Evolutionary conservation across 2,888 invertebrate genomes (phyloP).

Genomic region (Cryptophagus acutangulus): DNA sequence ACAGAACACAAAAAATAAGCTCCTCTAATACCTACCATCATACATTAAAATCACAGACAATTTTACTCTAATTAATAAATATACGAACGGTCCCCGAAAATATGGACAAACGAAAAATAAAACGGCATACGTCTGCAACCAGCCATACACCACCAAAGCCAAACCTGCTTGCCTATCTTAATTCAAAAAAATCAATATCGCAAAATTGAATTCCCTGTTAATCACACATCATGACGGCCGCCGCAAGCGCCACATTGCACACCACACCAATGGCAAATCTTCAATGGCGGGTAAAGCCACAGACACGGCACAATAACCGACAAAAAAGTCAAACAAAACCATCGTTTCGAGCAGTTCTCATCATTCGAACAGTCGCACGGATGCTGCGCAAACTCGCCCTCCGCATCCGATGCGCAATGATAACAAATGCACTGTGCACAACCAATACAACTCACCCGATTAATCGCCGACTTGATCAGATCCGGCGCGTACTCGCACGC

Average conservation of each 20-base stretch:
- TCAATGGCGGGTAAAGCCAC: constrained; percentile 88
- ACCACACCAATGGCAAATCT: constrained; percentile 78
- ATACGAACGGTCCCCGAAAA: too few species aligned
- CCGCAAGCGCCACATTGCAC: constrained; percentile 78
- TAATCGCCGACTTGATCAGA: constrained; percentile 71
- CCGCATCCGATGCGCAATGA: constrained; percentile 88
- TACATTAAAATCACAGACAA: constrained; percentile 37
- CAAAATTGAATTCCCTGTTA: constrained; percentile 34
- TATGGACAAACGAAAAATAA: too few species aligned
- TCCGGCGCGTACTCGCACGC: constrained; percentile 85
- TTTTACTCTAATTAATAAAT: too few species aligned
- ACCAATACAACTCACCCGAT: constrained; percentile 72
- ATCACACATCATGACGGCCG: constrained; percentile 63
- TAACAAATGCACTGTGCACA: constrained; percentile 89
- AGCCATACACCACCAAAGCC: too few species aligned
- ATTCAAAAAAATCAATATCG: constrained; percentile 34
- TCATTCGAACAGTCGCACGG: constrained; percentile 76
- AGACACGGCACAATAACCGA: constrained; percentile 88
- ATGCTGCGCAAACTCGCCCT: constrained; percentile 79
- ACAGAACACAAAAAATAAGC: too few species aligned
- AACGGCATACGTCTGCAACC: too few species aligned
- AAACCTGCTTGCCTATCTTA: neutral
- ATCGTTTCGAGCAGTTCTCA: constrained; percentile 72
- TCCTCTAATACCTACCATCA: too few species aligned
- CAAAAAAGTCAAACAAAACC: constrained; percentile 80